Evolutionary conservation across 2,797 vertebrate species (phyloP).

Genomic region (Helarctos malayanus): DNA sequence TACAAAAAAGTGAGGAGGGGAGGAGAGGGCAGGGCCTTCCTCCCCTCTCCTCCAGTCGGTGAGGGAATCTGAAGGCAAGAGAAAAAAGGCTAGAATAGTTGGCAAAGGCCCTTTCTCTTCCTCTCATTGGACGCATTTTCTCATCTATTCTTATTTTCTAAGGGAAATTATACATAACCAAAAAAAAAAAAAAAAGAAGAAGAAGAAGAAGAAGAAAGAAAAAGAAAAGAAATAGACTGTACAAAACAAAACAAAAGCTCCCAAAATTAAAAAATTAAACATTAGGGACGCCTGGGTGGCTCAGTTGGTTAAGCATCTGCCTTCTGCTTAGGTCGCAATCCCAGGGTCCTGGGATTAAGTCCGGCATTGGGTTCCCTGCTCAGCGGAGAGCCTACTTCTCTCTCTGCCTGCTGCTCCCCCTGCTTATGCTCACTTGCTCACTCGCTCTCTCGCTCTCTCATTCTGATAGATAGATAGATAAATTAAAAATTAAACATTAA

Average conservation of each 20-base stretch:
- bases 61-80: not conserved
- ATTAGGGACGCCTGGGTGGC: not conserved
- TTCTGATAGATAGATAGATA: too few relatives aligned
- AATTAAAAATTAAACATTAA: too few relatives aligned
- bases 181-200: too few relatives aligned
- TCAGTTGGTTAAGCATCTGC: not conserved
- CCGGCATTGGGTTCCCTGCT: too few relatives aligned
- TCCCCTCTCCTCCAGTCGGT: not conserved
- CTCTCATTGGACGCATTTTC: not conserved
- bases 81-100: not conserved
- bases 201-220: too few relatives aligned
- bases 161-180: not conserved
- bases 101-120: not conserved
- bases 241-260: not conserved
- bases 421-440: too few relatives aligned
- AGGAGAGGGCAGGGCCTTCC: not conserved
- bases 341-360: too few relatives aligned
- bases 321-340: too few relatives aligned
- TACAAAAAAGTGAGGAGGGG: not conserved
- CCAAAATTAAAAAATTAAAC: not conserved
- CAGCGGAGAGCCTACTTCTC: too few relatives aligned
- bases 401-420: too few relatives aligned
- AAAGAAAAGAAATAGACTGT: too few relatives aligned
- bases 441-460: too few relatives aligned
- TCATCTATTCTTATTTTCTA: conserved; percentile 36